These are phyloP conservation scores for Ectropis crepuscularia DNA, from an alignment of 2,888 invertebrate genomes.

Conservation along the genomic window DNA sequence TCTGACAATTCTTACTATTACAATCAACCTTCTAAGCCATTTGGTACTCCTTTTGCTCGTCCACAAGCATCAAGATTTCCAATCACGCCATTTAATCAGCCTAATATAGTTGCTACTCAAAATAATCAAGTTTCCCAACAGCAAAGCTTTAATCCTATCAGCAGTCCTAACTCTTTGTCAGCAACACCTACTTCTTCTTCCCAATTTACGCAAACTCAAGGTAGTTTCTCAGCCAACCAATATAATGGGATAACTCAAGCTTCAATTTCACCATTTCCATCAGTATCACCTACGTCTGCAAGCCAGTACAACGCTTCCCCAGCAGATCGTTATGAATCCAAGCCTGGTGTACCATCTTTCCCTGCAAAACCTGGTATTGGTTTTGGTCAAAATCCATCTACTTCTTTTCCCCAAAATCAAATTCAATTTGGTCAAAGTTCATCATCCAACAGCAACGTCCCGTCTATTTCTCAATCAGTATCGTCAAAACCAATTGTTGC, in stretches of 20 bases:
- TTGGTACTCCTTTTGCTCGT: slow-evolving; percentile 45
- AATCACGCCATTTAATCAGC: slow-evolving; percentile 52
- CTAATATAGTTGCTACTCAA: slow-evolving; percentile 43
- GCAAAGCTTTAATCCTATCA: slow-evolving; percentile 37
- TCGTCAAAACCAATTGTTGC: neutral
- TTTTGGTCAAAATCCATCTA: slow-evolving; percentile 27
- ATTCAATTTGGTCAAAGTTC: slow-evolving; percentile 24
- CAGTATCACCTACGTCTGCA: slow-evolving; percentile 48
- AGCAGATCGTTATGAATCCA: slow-evolving; percentile 38
- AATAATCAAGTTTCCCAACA: slow-evolving; percentile 26
- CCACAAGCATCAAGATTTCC: slow-evolving; percentile 50
- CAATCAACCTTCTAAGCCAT: slow-evolving; percentile 62
- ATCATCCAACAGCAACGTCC: neutral
- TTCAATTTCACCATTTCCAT: slow-evolving; percentile 60
- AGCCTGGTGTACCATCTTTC: slow-evolving; percentile 32
- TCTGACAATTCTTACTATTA: slow-evolving; percentile 65
- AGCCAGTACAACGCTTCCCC: slow-evolving; percentile 34
- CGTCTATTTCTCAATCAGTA: neutral
- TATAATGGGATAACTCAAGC: slow-evolving; percentile 63
- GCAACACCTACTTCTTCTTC: slow-evolving; percentile 38
- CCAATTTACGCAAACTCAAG: slow-evolving; percentile 32
- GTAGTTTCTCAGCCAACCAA: slow-evolving; percentile 7
- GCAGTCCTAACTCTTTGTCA: slow-evolving; percentile 42
- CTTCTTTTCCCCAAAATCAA: slow-evolving; percentile 32
- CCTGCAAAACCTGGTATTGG: slow-evolving; percentile 23